Evolutionary conservation across 2,113 vertebrate species (phyloP).

Genomic region (Ophthalmotilapia sp.): DNA sequence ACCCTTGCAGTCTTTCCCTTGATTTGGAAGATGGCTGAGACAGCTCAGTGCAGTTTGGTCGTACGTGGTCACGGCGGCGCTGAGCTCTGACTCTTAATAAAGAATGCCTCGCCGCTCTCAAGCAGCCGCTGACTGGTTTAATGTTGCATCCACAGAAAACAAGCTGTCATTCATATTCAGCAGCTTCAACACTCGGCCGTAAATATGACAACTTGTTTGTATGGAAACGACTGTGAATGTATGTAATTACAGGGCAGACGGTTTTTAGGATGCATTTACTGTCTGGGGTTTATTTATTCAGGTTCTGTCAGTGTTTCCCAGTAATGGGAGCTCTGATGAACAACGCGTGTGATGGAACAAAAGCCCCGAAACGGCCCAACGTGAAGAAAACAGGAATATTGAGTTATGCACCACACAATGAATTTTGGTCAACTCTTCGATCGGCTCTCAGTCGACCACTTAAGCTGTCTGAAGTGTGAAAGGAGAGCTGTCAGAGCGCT

Average conservation of each 20-base stretch:
- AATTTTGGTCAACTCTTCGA: constrained; percentile 4
- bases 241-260: constrained; percentile 10
- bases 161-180: not conserved
- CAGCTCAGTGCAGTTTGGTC: not conserved
- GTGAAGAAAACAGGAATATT: not conserved
- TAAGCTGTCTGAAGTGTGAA: constrained; percentile 54
- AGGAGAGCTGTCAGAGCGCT: constrained; percentile 35
- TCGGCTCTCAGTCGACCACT: constrained; percentile 18
- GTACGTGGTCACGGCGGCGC: not conserved
- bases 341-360: constrained; percentile 15
- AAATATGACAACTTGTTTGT: not conserved
- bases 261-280: not conserved
- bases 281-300: constrained; percentile 4
- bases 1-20: not conserved
- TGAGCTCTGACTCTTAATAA: not conserved
- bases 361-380: constrained; percentile 1
- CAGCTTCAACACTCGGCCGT: not conserved
- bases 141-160: not conserved
- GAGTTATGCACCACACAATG: not conserved
- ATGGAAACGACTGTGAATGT: constrained; percentile 3
- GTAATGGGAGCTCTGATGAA: constrained; percentile 22
- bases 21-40: not conserved
- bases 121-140: not conserved
- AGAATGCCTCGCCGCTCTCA: not conserved
- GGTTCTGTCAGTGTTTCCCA: constrained; percentile 12